phyloP scores from a whole-genome alignment of 2,888 invertebrate species.

The Keiferia lycopersicella region DNA sequence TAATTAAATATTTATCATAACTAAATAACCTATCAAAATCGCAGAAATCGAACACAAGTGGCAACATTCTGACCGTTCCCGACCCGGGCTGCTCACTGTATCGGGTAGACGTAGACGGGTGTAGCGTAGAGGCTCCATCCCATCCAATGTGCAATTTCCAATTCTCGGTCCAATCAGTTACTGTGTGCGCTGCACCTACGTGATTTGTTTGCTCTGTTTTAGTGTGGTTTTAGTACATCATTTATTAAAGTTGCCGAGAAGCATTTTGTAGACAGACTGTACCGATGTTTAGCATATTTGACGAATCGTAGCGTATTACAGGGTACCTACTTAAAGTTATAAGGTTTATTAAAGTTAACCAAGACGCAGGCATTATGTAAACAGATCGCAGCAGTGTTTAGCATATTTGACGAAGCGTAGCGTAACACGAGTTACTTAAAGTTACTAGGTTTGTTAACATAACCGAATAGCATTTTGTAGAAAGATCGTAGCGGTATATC shows the following conservation, averaged over 20 bases:
- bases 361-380: too few species aligned
- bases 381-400: too few species aligned
- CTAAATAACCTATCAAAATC: too few species aligned
- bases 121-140: slow-evolving; percentile 44
- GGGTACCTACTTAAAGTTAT: too few species aligned
- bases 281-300: neutral
- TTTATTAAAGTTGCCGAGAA: slow-evolving; percentile 15
- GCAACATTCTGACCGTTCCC: slow-evolving; percentile 32
- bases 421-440: too few species aligned
- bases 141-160: slow-evolving; percentile 37
- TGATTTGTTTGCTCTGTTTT: slow-evolving; percentile 27
- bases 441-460: too few species aligned
- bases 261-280: neutral
- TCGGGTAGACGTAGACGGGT: slow-evolving; percentile 42
- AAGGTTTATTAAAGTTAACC: too few species aligned
- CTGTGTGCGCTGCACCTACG: slow-evolving; percentile 33
- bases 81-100: slow-evolving; percentile 46
- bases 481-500: too few species aligned
- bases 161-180: slow-evolving; percentile 42
- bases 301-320: neutral
- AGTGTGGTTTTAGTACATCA: slow-evolving; percentile 22
- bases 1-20: too few species aligned
- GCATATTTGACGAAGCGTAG: too few species aligned
- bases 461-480: too few species aligned
- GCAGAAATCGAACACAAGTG: too few species aligned